Evolutionary conservation across 2,888 invertebrate species (phyloP).

Genomic region (Eupithecia subfuscata): DNA sequence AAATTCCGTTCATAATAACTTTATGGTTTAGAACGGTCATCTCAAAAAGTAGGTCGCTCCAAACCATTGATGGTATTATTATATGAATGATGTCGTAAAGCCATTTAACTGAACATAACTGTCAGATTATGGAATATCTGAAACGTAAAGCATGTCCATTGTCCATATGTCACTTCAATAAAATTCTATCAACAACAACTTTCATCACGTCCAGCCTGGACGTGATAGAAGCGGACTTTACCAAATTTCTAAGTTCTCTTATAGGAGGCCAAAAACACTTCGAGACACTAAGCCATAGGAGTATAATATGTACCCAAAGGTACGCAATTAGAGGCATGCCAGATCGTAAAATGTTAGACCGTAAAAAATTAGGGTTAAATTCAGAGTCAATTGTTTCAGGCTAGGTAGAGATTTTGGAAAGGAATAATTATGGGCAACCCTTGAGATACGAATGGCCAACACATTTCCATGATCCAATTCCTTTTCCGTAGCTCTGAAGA

Average conservation of each 20-base stretch:
- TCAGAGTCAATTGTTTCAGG: neutral
- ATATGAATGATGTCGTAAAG: slow-evolving; percentile 6
- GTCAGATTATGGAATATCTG: neutral
- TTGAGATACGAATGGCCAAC: neutral
- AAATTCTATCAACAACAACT: neutral
- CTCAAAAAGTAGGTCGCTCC: slow-evolving; percentile 2
- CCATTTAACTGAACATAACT: neutral
- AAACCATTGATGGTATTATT: neutral
- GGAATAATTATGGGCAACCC: neutral
- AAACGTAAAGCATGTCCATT: neutral
- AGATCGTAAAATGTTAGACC: neutral
- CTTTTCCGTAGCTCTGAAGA: neutral
- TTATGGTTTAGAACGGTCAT: slow-evolving; percentile 21
- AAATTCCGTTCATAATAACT: slow-evolving; percentile 6
- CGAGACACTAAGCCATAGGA: neutral
- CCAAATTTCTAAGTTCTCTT: neutral
- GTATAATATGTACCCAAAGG: neutral
- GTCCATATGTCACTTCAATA: neutral
- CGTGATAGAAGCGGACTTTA: neutral
- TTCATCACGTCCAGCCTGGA: neutral
- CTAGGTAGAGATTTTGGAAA: neutral
- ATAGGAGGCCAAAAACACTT: neutral
- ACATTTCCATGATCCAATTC: neutral
- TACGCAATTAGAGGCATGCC: neutral
- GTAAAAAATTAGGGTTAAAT: neutral